Conservation (phyloP, 2,113 vertebrate genomes). For the Oxygymnocypris stewartii region DNA sequence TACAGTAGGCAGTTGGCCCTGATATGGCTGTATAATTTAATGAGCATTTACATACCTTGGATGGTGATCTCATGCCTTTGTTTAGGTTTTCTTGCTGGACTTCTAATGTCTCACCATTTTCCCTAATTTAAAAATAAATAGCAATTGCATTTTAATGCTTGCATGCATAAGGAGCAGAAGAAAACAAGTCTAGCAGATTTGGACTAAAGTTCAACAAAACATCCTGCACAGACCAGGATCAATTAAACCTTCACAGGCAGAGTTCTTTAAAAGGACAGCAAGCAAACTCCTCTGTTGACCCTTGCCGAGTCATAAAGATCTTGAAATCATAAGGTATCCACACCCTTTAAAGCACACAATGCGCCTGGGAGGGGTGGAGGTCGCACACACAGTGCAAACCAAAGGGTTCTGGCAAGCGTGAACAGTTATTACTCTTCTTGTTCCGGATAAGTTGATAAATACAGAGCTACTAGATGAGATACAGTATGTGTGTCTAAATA, state of each 20-base stretch:
- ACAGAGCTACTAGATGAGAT: background rate
- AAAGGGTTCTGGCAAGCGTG: background rate
- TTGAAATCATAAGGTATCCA: slow-evolving; percentile 60
- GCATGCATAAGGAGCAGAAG: background rate
- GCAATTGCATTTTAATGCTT: background rate
- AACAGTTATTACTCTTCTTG: background rate
- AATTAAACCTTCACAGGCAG: slow-evolving; percentile 1
- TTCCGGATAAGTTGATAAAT: slow-evolving; percentile 17
- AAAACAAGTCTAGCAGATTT: background rate
- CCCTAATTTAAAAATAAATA: slow-evolving; percentile 13
- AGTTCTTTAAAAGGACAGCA: slow-evolving; percentile 3
- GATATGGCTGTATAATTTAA: background rate
- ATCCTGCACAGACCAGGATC: slow-evolving; percentile 1
- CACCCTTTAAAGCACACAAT: slow-evolving; percentile 58
- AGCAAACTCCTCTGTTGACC: slow-evolving; percentile 71
- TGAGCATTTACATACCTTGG: slow-evolving; percentile 61
- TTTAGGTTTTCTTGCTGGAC: slow-evolving; percentile 60
- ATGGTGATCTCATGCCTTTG: slow-evolving; percentile 59
- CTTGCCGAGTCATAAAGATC: slow-evolving; percentile 63
- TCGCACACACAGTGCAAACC: slow-evolving; percentile 33
- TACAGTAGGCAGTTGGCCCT: background rate
- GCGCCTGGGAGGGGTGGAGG: slow-evolving; percentile 13
- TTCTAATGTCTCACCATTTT: slow-evolving; percentile 46
- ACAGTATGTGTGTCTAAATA: background rate
- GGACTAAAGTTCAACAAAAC: background rate